These are phyloP conservation scores for Sphaerodactylus townsendi DNA, from an alignment of 2,113 vertebrate species.

Conservation along the genomic window DNA sequence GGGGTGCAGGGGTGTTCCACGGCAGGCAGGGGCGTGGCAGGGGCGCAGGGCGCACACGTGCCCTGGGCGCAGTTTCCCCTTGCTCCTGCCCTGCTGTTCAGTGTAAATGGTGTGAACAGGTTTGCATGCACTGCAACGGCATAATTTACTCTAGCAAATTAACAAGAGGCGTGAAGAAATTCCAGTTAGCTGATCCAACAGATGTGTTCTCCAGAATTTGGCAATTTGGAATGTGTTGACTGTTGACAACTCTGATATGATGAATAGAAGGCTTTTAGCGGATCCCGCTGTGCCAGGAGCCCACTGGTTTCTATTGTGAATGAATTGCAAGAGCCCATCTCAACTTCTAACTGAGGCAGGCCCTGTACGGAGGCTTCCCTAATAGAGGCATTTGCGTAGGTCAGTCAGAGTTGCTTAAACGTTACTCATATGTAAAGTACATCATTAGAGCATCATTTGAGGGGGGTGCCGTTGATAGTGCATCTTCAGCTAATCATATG, in stretches of 20 bases:
- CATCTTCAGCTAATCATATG: not conserved
- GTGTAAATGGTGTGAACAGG: not conserved
- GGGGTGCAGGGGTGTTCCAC: no score
- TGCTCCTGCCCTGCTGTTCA: no score
- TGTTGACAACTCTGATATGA: not conserved
- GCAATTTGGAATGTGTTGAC: not conserved
- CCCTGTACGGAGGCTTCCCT: no score
- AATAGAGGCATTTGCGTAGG: no score
- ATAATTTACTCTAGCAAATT: not conserved
- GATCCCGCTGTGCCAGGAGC: not conserved
- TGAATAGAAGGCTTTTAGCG: not conserved
- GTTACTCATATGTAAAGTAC: not conserved
- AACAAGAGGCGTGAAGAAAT: not conserved
- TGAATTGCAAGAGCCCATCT: not conserved
- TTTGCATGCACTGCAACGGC: not conserved
- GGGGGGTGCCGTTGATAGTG: not conserved
- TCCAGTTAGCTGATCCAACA: not conserved
- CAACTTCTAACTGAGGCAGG: not conserved
- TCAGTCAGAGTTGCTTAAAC: not conserved
- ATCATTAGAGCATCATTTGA: conserved; percentile 37
- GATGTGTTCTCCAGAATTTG: rapidly evolving
- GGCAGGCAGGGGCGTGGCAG: no score
- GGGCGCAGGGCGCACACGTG: no score
- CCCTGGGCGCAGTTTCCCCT: no score
- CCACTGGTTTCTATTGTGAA: not conserved